A percentile compares a stretch with the other conserved stretches of the same genome.
Conservation (phyloP, 2,888 invertebrate genomes). For the Thecophora atra region DNA sequence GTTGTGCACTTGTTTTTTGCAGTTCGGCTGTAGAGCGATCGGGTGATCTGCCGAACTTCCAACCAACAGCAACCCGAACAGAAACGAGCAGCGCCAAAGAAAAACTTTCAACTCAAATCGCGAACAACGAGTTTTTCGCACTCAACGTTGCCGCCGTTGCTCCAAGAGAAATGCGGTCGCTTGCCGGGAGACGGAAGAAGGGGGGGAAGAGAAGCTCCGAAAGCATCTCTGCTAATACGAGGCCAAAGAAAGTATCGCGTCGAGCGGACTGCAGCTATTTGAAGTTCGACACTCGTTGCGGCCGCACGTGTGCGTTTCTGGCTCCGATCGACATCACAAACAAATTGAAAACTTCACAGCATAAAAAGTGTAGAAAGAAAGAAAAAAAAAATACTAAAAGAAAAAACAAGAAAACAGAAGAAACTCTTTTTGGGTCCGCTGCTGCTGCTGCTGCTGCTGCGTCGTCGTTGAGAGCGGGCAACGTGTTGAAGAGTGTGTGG, state of each 20-base stretch:
- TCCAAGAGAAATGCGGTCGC: constrained; percentile 18
- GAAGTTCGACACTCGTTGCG: constrained; percentile 65
- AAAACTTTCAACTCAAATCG: constrained; percentile 37
- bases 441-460: too few species aligned
- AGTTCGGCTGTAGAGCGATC: constrained; percentile 19
- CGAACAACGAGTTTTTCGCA: constrained; percentile 31
- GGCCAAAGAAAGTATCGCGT: constrained; percentile 64
- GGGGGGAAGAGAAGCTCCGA: constrained; percentile 22
- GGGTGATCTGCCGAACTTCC: constrained; percentile 13
- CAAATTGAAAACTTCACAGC: constrained; percentile 5
- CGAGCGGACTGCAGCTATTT: constrained; percentile 60
- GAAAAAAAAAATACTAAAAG: not conserved
- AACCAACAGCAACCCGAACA: not conserved
- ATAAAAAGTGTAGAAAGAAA: too few species aligned
- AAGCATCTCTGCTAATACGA: constrained; percentile 51
- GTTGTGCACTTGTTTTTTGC: constrained; percentile 33
- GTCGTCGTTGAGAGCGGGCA: not conserved
- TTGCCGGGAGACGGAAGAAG: constrained; percentile 9
- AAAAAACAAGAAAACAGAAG: constrained; percentile 26
- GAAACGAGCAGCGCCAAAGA: not conserved
- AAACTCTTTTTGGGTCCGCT: constrained; percentile 2
- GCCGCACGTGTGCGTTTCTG: constrained; percentile 60
- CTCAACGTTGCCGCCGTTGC: constrained; percentile 18
- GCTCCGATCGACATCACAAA: constrained; percentile 24
- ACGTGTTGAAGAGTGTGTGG: not conserved